Evolutionary conservation across 2,888 invertebrate species (phyloP), one percentile per base, ranked within the genome.

Genomic region (Selenia dentaria): DNA sequence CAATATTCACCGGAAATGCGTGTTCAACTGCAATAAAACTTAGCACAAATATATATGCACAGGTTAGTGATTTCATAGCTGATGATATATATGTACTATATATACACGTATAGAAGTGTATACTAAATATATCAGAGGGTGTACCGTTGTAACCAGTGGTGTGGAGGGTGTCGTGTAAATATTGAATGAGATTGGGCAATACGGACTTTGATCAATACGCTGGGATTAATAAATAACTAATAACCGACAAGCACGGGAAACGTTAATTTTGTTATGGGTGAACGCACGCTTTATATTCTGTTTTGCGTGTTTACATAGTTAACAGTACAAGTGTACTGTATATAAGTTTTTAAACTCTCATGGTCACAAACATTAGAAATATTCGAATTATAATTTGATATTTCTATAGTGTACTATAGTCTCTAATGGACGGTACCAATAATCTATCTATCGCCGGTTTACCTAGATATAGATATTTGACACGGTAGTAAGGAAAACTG

Each of bases 1-100:
- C 51, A 46, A 40, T 49, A 54, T 54, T n/a, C 44, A 47, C 50
- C 55, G 61, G 66, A 62, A 66, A 57, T 67, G 72, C 73, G 72
- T 73, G 74, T 46, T 49, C 40, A 40, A 51, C 50, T 29, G 39
- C 56, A 64, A 68, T 73, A 66, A 69, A 57, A 52, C 32, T 52
- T 29, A 54, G 59, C 50, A 53, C 51, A 50, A 66, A 64, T 61
- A 62, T 62, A 52, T 61, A 54, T 49, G 58, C 54, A 55, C 58
- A 62, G 56, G 53, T 51, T 61, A 57, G 51, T 51, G 57, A 52
- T 52, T 57, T 57, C 54, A 57, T 54, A 46, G 53, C 41, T 45
- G 33, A 38, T 18, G 38, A 13, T 27, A 37, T 43, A 34, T 48
- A 48, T 48, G 35, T 29, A 27, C 16, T 35, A 8, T 13, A 6